Evolutionary conservation across 2,113 vertebrate species (phyloP).

Genomic region (Crotophaga sulcirostris): DNA sequence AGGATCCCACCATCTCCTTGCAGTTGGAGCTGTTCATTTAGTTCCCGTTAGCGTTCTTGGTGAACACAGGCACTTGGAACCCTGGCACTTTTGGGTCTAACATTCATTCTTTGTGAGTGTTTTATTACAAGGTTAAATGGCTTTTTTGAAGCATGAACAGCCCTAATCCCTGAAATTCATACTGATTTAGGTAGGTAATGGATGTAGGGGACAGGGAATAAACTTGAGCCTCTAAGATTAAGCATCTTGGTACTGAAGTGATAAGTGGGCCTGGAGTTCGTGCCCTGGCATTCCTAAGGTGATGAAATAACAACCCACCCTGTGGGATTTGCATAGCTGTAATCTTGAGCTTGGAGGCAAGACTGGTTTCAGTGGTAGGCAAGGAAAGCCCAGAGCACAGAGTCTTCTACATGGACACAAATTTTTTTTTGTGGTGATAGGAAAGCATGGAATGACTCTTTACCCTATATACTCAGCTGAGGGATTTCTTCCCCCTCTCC

Average conservation of each 20-base stretch:
- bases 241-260: not conserved
- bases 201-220: not conserved
- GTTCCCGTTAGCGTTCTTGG: not conserved
- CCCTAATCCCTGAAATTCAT: not conserved
- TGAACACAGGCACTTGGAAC: not conserved
- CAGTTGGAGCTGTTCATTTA: not conserved
- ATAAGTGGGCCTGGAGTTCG: not conserved
- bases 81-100: not conserved
- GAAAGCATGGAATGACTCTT: not conserved
- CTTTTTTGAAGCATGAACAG: not conserved
- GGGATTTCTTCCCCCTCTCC: not conserved
- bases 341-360: not conserved
- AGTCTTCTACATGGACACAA: not conserved
- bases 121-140: not conserved
- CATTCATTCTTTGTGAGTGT: not conserved
- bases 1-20: not conserved
- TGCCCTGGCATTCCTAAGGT: not conserved
- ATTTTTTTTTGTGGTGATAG: not conserved
- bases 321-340: not conserved
- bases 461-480: not conserved
- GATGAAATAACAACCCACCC: not conserved
- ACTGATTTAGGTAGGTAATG: not conserved
- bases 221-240: not conserved
- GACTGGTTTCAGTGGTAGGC: not conserved
- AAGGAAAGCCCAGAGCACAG: not conserved